Percentiles rank a stretch among this genome's conserved stretches.
These are phyloP conservation scores for Cinclus cinclus DNA, from an alignment of 2,113 vertebrate genomes.

Conservation along the genomic window DNA sequence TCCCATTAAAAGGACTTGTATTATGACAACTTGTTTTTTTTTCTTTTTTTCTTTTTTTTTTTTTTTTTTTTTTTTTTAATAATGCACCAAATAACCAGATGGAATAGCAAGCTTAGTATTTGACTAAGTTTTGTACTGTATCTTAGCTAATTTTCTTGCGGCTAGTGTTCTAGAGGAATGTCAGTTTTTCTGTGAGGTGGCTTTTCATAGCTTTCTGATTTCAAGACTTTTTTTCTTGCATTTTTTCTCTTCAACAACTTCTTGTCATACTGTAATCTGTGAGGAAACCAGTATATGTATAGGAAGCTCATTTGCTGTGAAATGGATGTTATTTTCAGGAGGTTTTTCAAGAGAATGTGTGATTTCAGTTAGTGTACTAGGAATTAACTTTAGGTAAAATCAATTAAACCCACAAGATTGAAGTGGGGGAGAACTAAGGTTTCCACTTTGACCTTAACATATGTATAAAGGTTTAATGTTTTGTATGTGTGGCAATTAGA, in stretches of 20 bases:
- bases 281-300: not conserved
- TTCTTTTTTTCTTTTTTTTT: not conserved
- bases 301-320: not conserved
- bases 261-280: not conserved
- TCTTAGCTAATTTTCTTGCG: not conserved
- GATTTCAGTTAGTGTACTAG: not conserved
- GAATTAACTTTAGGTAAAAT: not conserved
- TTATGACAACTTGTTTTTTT: not conserved
- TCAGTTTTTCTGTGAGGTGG: not conserved
- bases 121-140: not conserved
- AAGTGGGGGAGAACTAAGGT: not conserved
- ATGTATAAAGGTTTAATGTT: not conserved
- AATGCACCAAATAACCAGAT: not conserved
- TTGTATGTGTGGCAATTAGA: not conserved
- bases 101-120: not conserved
- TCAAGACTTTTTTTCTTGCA: not conserved
- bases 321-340: not conserved
- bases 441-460: constrained; percentile 5
- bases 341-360: not conserved
- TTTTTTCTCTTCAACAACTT: not conserved
- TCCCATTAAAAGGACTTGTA: not conserved
- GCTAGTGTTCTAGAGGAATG: not conserved
- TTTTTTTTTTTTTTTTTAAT: not conserved
- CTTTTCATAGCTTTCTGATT: not conserved
- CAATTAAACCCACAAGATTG: not conserved